phyloP scores from a whole-genome alignment of 2,113 vertebrate genomes.

The Hydropotes inermis region DNA sequence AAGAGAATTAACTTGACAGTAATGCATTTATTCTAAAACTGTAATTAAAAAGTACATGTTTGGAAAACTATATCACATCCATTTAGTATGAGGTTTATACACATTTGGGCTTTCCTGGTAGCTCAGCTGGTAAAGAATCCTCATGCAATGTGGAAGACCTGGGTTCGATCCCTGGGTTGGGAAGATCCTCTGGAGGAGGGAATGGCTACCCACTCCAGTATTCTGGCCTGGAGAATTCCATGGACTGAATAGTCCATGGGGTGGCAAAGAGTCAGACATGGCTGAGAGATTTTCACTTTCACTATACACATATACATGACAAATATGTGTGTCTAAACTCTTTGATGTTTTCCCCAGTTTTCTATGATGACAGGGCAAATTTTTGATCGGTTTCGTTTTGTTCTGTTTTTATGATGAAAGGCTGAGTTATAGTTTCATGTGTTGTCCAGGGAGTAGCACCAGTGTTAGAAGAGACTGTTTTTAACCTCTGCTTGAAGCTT shows the following conservation, averaged over 20 bases:
- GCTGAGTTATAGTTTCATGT: not conserved
- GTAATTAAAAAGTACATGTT: not conserved
- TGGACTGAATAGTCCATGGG: not conserved
- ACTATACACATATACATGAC: not conserved
- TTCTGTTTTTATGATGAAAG: not conserved
- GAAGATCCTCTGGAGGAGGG: not conserved
- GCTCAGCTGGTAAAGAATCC: not conserved
- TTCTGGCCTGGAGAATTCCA: not conserved
- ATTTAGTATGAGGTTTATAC: not conserved
- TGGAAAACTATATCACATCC: not conserved
- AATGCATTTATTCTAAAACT: not conserved
- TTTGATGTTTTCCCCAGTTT: not conserved
- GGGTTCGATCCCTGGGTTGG: not conserved
- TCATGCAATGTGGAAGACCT: not conserved
- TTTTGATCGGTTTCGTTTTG: not conserved
- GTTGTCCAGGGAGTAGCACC: not conserved
- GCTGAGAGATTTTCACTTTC: not conserved
- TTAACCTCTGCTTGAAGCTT: not conserved
- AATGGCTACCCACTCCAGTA: not conserved
- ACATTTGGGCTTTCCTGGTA: not conserved
- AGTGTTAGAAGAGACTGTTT: not conserved
- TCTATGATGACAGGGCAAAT: not conserved
- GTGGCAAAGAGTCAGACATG: not conserved
- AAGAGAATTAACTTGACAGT: not conserved
- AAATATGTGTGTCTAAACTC: not conserved